Base-by-base conservation (phyloP, 1,140 invertebrate genomes). In the Papilio glaucus region DNA sequence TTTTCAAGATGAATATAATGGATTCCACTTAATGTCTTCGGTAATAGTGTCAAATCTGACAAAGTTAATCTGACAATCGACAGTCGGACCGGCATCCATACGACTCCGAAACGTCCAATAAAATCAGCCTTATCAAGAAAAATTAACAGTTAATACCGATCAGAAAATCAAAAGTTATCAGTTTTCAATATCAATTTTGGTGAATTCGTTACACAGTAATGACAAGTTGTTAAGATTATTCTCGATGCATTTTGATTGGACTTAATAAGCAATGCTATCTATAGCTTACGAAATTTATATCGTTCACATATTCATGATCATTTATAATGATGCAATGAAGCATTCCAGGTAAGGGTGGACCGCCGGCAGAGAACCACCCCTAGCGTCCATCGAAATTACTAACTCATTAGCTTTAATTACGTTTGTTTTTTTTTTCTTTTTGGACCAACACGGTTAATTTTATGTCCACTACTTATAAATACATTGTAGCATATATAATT, bases 341-440 rank as follows among this genome's bases (percentile, higher is more conserved):
- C 78, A 81, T 81, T 83, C 77, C 83, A 84, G 83, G 89, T 85
- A 89, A 86, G 84, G 84, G 82, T 82, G 75, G 87, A 84, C 80
- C 86, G 80, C 85, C 86, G 83, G 83, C 81, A 75, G 77, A 18
- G 85, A 86, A 74, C 87, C 86, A 91, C 85, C 89, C 89, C 84
- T 77, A 73, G 81, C 76, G 83, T 76, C 84, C 68, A 80, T 82
- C 85, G 62, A 86, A 87, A 89, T 91, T 88, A 91, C 88, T 87
- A 81, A 87, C 86, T 88, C 85, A 89, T 91, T 88, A 88, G 84
- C 80, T 87, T 80, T 80, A 78, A 83, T 80, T 86, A 83, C 85
- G 85, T 87, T 84, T 87, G 83, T 83, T 89, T 86, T 85, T 83
- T 82, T 76, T 75, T 29, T 69, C 4, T 41, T 15, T 65, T 33